phyloP scores from a whole-genome alignment of 2,797 vertebrate species.

The Rhinogobio ventralis region DNA sequence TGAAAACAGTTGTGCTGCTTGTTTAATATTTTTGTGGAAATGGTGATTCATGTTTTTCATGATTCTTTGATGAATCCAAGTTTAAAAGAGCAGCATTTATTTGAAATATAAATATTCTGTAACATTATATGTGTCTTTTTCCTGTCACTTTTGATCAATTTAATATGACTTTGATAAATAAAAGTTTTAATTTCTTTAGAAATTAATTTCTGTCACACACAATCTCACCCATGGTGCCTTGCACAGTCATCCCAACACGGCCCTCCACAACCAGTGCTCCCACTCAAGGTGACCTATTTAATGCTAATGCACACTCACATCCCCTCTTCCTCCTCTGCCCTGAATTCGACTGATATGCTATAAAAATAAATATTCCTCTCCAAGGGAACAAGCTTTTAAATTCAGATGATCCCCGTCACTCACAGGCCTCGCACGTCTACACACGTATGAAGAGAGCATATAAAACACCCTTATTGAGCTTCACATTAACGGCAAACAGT shows the following conservation, averaged over 20 bases:
- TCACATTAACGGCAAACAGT: constrained; percentile 15
- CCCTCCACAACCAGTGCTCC: constrained; percentile 46
- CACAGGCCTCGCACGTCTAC: neutral
- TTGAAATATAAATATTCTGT: neutral
- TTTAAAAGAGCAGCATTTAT: no score
- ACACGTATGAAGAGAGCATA: constrained; percentile 13
- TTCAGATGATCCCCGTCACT: constrained; percentile 34
- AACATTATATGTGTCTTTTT: neutral
- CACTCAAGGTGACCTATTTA: constrained; percentile 66
- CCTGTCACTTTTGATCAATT: neutral
- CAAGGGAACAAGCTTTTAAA: constrained; percentile 44
- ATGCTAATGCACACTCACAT: constrained; percentile 49
- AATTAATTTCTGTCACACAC: constrained; percentile 37
- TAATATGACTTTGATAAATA: neutral
- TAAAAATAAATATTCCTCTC: constrained; percentile 52
- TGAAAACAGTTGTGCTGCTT: neutral
- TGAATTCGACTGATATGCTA: constrained; percentile 38
- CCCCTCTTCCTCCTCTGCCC: constrained; percentile 48
- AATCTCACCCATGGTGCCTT: constrained; percentile 25
- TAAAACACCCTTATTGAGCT: constrained; percentile 11
- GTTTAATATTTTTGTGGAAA: neutral
- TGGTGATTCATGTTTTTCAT: neutral
- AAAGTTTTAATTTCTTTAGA: neutral
- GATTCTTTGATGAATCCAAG: neutral
- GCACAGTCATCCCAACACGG: constrained; percentile 40